Evolutionary conservation across 2,113 vertebrate genomes (phyloP).

Genomic region (Acanthisitta chloris): DNA sequence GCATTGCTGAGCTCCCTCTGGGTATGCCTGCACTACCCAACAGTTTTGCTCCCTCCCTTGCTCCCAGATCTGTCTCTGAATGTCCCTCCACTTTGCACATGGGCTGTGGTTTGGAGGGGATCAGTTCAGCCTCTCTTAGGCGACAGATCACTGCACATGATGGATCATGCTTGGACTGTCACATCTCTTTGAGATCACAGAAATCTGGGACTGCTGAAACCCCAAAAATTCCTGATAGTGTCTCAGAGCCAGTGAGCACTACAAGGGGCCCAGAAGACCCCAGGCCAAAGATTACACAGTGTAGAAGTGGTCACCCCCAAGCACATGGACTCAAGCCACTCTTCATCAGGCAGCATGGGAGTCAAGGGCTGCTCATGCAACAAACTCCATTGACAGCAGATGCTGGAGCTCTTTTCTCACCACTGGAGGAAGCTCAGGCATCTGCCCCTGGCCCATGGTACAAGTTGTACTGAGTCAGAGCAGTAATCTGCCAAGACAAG

Average conservation of each 20-base stretch:
- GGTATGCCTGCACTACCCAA: not conserved
- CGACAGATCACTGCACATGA: not conserved
- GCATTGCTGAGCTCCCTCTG: not conserved
- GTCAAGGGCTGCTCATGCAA: not conserved
- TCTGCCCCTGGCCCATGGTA: not conserved
- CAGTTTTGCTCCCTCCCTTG: not conserved
- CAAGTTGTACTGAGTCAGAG: not conserved
- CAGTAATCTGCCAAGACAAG: not conserved
- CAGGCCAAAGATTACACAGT: not conserved
- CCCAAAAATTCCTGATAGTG: not conserved
- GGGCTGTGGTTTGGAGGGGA: not conserved
- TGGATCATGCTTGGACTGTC: not conserved
- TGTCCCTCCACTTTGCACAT: not conserved
- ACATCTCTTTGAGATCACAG: not conserved
- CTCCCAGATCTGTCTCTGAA: not conserved
- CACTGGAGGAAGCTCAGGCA: not conserved
- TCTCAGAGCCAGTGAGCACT: not conserved
- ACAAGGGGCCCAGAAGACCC: not conserved
- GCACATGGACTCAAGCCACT: not conserved
- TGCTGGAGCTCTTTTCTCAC: not conserved
- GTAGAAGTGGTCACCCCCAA: not conserved
- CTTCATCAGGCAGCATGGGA: not conserved
- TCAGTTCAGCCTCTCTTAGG: not conserved
- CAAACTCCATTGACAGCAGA: not conserved
- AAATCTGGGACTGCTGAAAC: not conserved